Base-by-base conservation (phyloP, 1,140 invertebrate genomes). In the Drusus annulatus region DNA sequence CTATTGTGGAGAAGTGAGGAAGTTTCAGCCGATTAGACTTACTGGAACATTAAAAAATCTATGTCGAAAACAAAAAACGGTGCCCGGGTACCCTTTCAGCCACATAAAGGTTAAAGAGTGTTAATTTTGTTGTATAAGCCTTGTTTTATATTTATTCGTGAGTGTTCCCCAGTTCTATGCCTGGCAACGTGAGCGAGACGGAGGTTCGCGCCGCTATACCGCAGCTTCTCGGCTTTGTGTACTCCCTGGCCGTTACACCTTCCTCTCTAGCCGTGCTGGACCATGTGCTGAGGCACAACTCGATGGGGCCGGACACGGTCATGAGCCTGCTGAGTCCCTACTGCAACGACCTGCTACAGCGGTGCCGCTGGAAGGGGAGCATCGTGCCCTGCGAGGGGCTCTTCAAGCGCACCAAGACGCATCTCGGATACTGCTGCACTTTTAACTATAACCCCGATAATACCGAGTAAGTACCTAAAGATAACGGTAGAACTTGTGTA, bases 291-390 rank as follows among this genome's bases (percentile, higher is more conserved):
- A 78, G 82, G 17, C n/a, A 52, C 31, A 84, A 84, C 69, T 52
- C 80, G 3, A 21, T 80, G 28, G 13, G 52, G 8, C 65, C 81
- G 10, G 63, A 81, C 6, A 62, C 77, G 7, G 76, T 81, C 7
- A 76, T 85, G 63, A 36, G 76, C 52, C 13, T 86, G 84, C 76
- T 90, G 25, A 84, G 85, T 0, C 86, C 85, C 31, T 84, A 79
- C 25, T 90, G 89, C 58, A 71, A 82, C 16, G 84, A 82, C 58
- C 82, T 89, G 6, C 50, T 90, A 8, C 31, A 60, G 31, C 79
- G 79, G 5, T 91, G 90, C 65, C 87, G 86, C 31, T 91, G 90
- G 90, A 89, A 89, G 79, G 87, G 88, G 3, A 71, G 73, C 13
- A 45, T 79, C 3, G 69, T 73, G 3, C 21, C 84, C 3, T 91